Conservation (phyloP, 2,113 vertebrate genomes). For the Callocephalon fimbriatum region DNA sequence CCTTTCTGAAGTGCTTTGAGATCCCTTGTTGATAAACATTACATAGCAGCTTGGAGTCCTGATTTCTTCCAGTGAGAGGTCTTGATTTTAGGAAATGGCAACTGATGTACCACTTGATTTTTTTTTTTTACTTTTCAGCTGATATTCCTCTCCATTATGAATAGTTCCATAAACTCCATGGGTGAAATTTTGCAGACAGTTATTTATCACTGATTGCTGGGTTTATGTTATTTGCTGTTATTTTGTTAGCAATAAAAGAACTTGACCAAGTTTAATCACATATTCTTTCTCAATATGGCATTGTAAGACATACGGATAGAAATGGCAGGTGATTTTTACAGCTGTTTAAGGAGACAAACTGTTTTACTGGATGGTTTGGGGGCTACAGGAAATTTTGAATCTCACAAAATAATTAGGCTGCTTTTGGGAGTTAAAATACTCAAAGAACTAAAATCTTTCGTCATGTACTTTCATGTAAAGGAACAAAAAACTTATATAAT, state of each 20-base stretch:
- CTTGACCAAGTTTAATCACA: neutral
- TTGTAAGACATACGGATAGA: neutral
- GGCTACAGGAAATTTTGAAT: neutral
- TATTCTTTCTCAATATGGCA: neutral
- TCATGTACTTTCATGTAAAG: neutral
- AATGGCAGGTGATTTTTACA: neutral
- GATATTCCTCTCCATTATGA: neutral
- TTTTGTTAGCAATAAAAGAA: neutral
- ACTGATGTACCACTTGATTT: neutral
- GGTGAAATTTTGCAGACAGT: neutral
- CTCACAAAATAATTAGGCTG: neutral
- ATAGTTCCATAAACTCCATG: neutral
- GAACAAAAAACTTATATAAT: neutral
- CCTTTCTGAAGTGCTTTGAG: neutral
- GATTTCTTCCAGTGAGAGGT: neutral
- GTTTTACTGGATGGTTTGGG: neutral
- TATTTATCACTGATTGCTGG: neutral
- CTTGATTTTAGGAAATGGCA: neutral
- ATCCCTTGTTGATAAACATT: neutral
- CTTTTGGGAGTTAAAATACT: neutral
- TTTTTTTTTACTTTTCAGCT: neutral
- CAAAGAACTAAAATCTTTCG: neutral
- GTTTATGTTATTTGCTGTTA: neutral
- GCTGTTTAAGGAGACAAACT: neutral
- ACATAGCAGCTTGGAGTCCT: neutral